Percentiles rank a stretch among this genome's conserved stretches.
Evolutionary conservation across 1,140 invertebrate genomes (phyloP).

Genomic region (Brachionus koreanus): DNA sequence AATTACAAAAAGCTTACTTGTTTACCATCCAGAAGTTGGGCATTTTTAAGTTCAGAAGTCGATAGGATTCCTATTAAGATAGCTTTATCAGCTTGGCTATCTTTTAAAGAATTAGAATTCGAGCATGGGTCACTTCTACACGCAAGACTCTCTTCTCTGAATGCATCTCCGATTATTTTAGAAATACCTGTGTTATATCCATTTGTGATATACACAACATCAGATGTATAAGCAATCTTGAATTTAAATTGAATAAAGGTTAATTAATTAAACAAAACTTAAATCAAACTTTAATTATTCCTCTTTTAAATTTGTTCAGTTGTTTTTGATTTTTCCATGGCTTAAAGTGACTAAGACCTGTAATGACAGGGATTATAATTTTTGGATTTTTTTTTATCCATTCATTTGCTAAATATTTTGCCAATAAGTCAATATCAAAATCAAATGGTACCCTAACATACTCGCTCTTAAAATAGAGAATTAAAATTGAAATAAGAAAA

Average conservation of each 20-base stretch:
- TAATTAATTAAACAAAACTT: background rate
- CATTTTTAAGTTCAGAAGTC: constrained; percentile 18
- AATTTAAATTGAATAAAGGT: background rate
- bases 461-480: background rate
- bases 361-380: constrained; percentile 17
- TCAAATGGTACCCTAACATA: background rate
- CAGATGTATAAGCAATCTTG: constrained; percentile 9
- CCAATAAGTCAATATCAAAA: background rate
- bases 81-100: background rate
- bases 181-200: constrained; percentile 12
- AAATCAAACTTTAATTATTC: background rate
- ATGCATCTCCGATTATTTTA: constrained; percentile 34
- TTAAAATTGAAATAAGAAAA: no score
- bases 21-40: background rate
- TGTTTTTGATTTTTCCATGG: constrained; percentile 35
- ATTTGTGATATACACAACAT: constrained; percentile 23
- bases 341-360: constrained; percentile 19
- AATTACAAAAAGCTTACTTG: background rate
- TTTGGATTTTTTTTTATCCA: constrained; percentile 26
- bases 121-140: background rate
- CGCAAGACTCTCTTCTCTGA: constrained; percentile 18
- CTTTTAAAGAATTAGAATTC: background rate
- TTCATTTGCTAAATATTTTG: background rate
- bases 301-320: constrained; percentile 16
- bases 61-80: constrained; percentile 15